Evolutionary conservation across 2,797 vertebrate species (phyloP).

Genomic region (Garrulus glandarius): DNA sequence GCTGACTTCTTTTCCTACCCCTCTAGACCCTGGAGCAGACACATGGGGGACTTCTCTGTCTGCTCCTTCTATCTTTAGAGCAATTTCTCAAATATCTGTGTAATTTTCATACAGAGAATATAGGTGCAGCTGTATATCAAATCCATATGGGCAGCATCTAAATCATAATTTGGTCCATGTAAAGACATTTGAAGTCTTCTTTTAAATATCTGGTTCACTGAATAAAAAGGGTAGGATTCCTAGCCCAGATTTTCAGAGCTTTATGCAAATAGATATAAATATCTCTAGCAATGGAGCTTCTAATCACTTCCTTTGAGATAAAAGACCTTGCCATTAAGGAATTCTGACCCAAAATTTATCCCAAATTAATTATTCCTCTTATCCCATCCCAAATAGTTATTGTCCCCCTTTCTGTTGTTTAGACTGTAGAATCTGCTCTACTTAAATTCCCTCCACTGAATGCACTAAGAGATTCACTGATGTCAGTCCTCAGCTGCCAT

Average conservation of each 20-base stretch:
- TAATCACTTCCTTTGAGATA: background rate
- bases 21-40: background rate
- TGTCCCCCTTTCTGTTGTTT: background rate
- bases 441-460: background rate
- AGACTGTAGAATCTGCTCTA: background rate
- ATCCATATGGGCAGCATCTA: background rate
- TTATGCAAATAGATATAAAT: background rate
- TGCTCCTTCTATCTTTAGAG: background rate
- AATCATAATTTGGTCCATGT: background rate
- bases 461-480: background rate
- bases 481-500: background rate
- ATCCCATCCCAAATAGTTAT: background rate
- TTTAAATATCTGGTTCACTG: background rate
- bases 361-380: background rate
- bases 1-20: background rate
- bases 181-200: background rate
- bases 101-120: background rate
- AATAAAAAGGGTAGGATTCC: background rate
- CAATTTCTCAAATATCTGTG: background rate
- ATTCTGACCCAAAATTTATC: background rate
- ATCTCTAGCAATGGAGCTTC: background rate
- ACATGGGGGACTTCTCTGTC: background rate
- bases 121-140: background rate
- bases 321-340: background rate
- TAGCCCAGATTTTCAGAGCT: background rate